Conservation (phyloP, 2,797 vertebrate species). For the Cryptoprocta ferox region DNA sequence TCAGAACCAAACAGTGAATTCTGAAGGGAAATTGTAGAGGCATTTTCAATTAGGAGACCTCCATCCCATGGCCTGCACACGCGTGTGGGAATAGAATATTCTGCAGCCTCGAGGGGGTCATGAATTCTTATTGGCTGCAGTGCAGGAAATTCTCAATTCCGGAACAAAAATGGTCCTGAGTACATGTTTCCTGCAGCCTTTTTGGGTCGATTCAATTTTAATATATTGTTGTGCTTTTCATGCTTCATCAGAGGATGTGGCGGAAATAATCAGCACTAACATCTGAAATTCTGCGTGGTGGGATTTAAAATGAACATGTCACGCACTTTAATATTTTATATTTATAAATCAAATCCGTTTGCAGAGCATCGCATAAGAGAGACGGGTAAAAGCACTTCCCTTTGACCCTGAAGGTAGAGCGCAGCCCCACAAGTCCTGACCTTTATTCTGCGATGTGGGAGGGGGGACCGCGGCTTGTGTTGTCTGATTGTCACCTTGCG, state of each 20-base stretch:
- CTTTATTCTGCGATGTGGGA: not conserved
- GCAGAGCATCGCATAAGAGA: not conserved
- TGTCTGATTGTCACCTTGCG: not conserved
- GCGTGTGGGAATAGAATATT: not conserved
- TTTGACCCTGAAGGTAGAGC: not conserved
- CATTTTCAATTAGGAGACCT: slow-evolving; percentile 54
- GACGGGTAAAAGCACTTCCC: not conserved
- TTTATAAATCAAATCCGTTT: not conserved
- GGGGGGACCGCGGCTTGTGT: not conserved
- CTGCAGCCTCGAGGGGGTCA: not conserved
- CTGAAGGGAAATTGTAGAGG: slow-evolving; percentile 49
- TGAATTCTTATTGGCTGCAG: not conserved
- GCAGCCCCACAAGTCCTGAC: fast-evolving
- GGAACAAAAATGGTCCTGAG: not conserved
- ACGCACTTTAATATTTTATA: not conserved
- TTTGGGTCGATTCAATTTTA: slow-evolving; percentile 6
- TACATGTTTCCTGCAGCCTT: not conserved
- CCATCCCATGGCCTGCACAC: not conserved
- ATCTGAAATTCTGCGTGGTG: not conserved
- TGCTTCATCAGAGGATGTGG: not conserved
- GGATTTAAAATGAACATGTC: not conserved
- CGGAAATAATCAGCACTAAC: not conserved
- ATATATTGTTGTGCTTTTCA: not conserved
- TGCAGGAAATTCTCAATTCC: not conserved
- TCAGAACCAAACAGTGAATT: slow-evolving; percentile 54